Evolutionary conservation across 2,113 vertebrate genomes (phyloP).

Genomic region (Forbesichthys agassizii): DNA sequence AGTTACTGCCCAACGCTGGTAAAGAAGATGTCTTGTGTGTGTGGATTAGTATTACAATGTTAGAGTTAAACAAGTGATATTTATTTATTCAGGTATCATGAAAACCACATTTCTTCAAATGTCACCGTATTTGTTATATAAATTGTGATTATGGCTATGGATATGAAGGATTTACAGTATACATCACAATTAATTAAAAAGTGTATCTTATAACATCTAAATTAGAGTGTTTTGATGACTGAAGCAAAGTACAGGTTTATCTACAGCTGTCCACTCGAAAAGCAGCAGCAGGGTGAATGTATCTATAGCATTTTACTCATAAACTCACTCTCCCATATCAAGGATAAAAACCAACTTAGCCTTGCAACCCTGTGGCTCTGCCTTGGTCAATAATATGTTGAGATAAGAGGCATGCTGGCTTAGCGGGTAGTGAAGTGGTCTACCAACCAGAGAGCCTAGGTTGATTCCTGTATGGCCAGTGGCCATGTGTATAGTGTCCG

Average conservation of each 20-base stretch:
- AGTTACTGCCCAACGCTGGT: too few species aligned
- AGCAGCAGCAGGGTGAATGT: slow-evolving; percentile 27
- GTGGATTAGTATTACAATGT: too few species aligned
- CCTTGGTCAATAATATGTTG: slow-evolving; percentile 31
- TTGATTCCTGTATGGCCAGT: too few species aligned
- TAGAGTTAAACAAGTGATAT: too few species aligned
- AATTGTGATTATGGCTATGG: neutral
- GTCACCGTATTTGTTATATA: too few species aligned
- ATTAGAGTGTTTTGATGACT: slow-evolving; percentile 7
- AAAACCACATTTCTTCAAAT: too few species aligned
- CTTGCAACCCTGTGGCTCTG: slow-evolving; percentile 34
- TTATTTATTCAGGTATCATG: too few species aligned
- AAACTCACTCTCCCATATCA: slow-evolving; percentile 38
- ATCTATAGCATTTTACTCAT: slow-evolving; percentile 44
- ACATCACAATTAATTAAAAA: too few species aligned
- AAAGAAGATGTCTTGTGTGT: too few species aligned
- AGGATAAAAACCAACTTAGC: slow-evolving; percentile 31
- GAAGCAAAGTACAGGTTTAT: slow-evolving; percentile 14
- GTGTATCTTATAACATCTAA: slow-evolving; percentile 24
- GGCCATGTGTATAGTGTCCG: too few species aligned
- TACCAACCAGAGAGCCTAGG: too few species aligned
- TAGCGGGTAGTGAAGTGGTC: too few species aligned
- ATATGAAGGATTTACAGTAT: neutral
- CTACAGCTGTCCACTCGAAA: neutral
- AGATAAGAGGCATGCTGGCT: slow-evolving; percentile 7